Evolutionary conservation across 2,113 vertebrate genomes (phyloP), one percentile per base, ranked within the genome.

Genomic region (Excalfactoria chinensis): DNA sequence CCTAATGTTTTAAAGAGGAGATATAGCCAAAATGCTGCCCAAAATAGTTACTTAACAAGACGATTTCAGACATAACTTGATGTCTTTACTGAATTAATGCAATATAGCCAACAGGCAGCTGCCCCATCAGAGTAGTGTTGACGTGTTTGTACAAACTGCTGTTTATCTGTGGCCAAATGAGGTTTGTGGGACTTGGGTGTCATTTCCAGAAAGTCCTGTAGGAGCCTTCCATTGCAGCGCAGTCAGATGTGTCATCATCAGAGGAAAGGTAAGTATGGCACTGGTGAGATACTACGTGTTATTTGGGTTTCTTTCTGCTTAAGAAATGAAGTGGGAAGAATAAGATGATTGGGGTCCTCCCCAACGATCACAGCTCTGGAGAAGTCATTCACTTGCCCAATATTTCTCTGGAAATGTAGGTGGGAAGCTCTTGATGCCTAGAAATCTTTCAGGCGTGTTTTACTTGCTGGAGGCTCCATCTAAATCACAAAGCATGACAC

Each of bases 201-300:
- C 51, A 35, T 46, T 51, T 73, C 55, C 20, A 58, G 18, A 40
- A 77, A 73, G 26, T 51, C 46, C 10, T 51, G 6, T 32, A 44
- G 44, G 30, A 55, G 43, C 8, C 1, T 0, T 37, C 30, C 30
- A 6, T 3, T 21, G 18, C 0, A 0, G 15, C 16, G 16, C 7
- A 76, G 30, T 76, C 16, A 51, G 41, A 32, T 20, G 15, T 77
- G 11, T 48, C 60, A 40, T 8, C 6, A 17, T 62, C 49, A 1
- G 1, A 8, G 15, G 25, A 11, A 77, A 55, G 35, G 7, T 9
- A 40, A 28, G 15, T 21, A 13, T 23, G 25, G 7, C 13, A 13
- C 20, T 20, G n/a, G 15, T 32, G 40, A 78, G 30, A 59, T 41
- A 60, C 8, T 55, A 3, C 12, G 4, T 3, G 16, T 62, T 26